A percentile compares a stretch with the other conserved stretches of the same genome.
phyloP scores from a whole-genome alignment of 2,113 vertebrate species.

The Callaeas wilsoni region DNA sequence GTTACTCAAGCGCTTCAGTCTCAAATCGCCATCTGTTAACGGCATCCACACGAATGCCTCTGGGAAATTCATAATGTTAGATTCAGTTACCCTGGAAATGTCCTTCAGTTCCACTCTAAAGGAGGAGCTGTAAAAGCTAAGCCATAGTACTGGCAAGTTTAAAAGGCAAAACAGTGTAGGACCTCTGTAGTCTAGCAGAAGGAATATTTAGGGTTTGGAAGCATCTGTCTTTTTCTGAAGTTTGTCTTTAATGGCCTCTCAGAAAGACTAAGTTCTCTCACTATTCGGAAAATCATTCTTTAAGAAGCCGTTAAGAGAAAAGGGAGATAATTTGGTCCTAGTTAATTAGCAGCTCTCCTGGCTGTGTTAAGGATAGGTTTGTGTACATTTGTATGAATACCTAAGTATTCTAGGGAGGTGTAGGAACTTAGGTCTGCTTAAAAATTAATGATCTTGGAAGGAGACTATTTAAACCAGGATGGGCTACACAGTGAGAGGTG shows the following conservation, averaged over 20 bases:
- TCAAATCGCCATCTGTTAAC: neutral
- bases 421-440: neutral
- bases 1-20: neutral
- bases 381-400: neutral
- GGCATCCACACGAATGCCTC: neutral
- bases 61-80: neutral
- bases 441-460: neutral
- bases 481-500: neutral
- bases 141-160: neutral
- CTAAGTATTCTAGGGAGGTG: neutral
- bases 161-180: neutral
- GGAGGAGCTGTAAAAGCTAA: neutral
- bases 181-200: neutral
- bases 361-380: neutral
- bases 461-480: neutral
- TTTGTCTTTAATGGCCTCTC: neutral
- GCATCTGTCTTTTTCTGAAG: neutral
- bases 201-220: neutral
- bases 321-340: neutral
- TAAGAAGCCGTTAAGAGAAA: neutral
- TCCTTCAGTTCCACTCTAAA: neutral
- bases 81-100: neutral
- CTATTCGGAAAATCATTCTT: neutral
- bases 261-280: neutral
- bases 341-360: neutral